Evolutionary conservation across 2,888 invertebrate species (phyloP).

Genomic region (Stenolophus ochropezus): DNA sequence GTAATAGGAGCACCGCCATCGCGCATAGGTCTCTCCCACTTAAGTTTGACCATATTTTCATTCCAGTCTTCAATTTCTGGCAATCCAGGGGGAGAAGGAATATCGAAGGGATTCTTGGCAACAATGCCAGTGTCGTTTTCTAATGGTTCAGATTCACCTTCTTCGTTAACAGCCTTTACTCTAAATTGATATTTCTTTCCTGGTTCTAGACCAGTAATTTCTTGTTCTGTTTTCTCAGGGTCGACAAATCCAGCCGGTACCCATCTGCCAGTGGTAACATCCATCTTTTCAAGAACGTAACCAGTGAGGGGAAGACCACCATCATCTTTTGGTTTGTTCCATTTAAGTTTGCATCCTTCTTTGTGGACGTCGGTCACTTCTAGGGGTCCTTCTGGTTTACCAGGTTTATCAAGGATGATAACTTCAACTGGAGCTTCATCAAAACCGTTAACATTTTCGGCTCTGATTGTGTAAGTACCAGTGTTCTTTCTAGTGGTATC

Average conservation of each 20-base stretch:
- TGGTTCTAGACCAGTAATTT: constrained; percentile 92
- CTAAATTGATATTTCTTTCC: constrained; percentile 98
- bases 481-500: constrained; percentile 90
- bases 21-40: constrained; percentile 92
- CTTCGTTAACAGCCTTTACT: constrained; percentile 96
- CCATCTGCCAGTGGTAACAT: constrained; percentile 90
- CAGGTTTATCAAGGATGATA: constrained; percentile 84
- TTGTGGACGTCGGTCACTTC: constrained; percentile 94
- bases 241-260: constrained; percentile 89
- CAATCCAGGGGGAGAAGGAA: constrained; percentile 90
- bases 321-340: constrained; percentile 97
- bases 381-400: constrained; percentile 92
- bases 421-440: constrained; percentile 97
- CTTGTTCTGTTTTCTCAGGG: constrained; percentile 87
- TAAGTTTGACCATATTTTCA: constrained; percentile 91
- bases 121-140: constrained; percentile 91
- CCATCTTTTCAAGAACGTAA: constrained; percentile 96
- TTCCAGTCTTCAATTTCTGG: constrained; percentile 94
- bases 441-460: constrained; percentile 93
- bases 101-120: constrained; percentile 98
- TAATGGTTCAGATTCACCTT: constrained; percentile 97
- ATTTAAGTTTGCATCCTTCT: constrained; percentile 93
- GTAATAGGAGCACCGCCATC: constrained; percentile 96
- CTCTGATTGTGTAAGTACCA: constrained; percentile 92
- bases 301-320: constrained; percentile 94